A percentile compares a stretch with the other conserved stretches of the same genome.
Evolutionary conservation across 2,888 invertebrate genomes (phyloP).

Genomic region (Slavum lentiscoides): DNA sequence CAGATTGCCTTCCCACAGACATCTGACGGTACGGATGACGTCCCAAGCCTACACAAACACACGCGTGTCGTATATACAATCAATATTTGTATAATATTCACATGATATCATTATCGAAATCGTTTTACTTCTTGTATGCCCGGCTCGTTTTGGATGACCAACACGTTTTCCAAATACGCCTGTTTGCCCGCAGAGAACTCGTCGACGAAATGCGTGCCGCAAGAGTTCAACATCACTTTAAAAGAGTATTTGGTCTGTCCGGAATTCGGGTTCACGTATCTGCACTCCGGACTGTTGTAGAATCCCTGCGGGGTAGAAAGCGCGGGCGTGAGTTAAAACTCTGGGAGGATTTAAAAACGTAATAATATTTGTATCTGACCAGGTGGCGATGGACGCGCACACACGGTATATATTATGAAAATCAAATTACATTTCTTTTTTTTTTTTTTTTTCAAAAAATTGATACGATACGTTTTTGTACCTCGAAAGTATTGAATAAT

Average conservation of each 20-base stretch:
- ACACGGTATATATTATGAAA: too few species aligned
- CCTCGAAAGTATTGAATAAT: too few species aligned
- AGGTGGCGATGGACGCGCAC: too few species aligned
- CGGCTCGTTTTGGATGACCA: conserved; percentile 77
- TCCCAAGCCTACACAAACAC: conserved; percentile 67
- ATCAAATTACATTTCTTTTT: too few species aligned
- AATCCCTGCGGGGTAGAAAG: conserved; percentile 63
- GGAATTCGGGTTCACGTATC: conserved; percentile 74
- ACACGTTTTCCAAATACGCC: conserved; percentile 77
- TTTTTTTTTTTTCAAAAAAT: too few species aligned
- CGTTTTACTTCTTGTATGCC: conserved; percentile 67
- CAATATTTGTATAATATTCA: background rate
- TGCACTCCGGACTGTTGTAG: conserved; percentile 70
- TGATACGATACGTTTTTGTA: too few species aligned
- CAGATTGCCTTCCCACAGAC: conserved; percentile 80
- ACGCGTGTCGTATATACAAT: conserved; percentile 61
- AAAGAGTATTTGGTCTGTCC: conserved; percentile 73
- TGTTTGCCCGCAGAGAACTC: conserved; percentile 75
- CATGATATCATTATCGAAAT: background rate
- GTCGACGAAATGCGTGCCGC: conserved; percentile 79
- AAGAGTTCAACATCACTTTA: conserved; percentile 74
- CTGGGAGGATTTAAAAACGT: too few species aligned
- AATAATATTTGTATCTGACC: too few species aligned
- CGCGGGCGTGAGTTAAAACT: too few species aligned
- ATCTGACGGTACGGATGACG: conserved; percentile 75